Conservation (phyloP, 2,888 invertebrate genomes). For the Ophraella communa region DNA sequence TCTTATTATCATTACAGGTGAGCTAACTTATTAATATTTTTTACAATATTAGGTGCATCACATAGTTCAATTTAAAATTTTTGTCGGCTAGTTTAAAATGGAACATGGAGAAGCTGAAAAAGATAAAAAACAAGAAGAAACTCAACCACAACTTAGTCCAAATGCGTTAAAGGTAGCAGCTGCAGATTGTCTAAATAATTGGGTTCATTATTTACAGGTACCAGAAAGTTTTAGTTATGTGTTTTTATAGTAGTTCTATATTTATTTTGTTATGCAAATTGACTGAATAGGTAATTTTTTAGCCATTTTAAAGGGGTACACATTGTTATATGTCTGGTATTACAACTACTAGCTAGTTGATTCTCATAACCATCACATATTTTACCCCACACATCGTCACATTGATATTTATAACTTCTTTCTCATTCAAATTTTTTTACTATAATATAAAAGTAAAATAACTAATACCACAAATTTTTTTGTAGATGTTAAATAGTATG, state of each 20-base stretch:
- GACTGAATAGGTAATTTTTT: no score
- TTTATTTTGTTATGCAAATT: no score
- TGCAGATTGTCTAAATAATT: conserved; percentile 59
- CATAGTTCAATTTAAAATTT: not conserved
- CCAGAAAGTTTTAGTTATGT: no score
- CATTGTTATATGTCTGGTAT: not conserved
- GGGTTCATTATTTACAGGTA: conserved; percentile 60
- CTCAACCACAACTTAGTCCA: conserved; percentile 56
- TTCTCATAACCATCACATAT: no score
- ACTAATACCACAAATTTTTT: no score
- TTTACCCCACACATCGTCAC: no score
- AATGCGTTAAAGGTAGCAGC: conserved; percentile 59
- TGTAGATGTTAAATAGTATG: conserved; percentile 68
- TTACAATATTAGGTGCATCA: not conserved
- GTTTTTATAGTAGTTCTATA: no score
- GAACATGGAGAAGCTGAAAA: conserved; percentile 41
- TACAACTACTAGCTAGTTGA: no score
- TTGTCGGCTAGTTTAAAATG: not conserved
- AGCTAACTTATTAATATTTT: not conserved
- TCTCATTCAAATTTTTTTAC: no score
- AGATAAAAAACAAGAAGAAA: conserved; percentile 44
- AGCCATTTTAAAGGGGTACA: no score
- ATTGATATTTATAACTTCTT: not conserved
- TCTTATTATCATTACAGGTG: not conserved
- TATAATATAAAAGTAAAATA: no score